Percentiles rank a stretch among this genome's conserved stretches.
Conservation (phyloP, 2,797 vertebrate genomes). For the Phaenicophaeus curvirostris region DNA sequence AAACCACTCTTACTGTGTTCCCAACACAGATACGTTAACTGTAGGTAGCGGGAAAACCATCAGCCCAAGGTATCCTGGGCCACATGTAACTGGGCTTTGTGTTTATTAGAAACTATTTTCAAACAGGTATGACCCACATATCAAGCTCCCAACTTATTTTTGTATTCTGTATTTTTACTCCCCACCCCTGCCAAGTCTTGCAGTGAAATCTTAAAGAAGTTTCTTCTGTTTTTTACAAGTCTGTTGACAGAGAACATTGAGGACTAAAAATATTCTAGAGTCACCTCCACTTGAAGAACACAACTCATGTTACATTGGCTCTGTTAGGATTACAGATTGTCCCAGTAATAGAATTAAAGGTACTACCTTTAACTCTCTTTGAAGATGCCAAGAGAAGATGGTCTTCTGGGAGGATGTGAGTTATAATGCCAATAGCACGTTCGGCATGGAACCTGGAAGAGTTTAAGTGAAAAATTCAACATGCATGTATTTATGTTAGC, state of each 20-base stretch:
- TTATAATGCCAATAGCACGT: slow-evolving; percentile 99
- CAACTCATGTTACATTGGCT: background rate
- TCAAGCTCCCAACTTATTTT: background rate
- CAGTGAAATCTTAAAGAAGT: too few relatives aligned
- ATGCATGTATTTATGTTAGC: accelerated
- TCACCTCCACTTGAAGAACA: background rate
- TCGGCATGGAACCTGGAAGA: slow-evolving; percentile 96
- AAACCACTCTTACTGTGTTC: background rate
- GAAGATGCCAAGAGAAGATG: slow-evolving; percentile 98
- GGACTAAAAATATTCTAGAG: background rate
- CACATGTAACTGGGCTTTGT: background rate
- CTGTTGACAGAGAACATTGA: background rate
- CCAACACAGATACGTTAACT: background rate
- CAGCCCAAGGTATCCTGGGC: background rate
- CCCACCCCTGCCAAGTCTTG: background rate
- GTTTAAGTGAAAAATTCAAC: background rate
- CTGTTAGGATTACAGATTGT: background rate
- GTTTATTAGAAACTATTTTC: background rate
- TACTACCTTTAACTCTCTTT: slow-evolving; percentile 97
- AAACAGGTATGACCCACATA: background rate
- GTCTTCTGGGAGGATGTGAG: slow-evolving; percentile 99
- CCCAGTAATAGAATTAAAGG: background rate
- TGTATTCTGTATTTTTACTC: background rate
- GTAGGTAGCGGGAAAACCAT: background rate
- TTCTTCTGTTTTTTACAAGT: background rate